Percentiles rank a stretch among this genome's conserved stretches.
These are phyloP conservation scores for Muschampia plurimacula DNA, from an alignment of 2,888 invertebrate genomes.

Conservation along the genomic window DNA sequence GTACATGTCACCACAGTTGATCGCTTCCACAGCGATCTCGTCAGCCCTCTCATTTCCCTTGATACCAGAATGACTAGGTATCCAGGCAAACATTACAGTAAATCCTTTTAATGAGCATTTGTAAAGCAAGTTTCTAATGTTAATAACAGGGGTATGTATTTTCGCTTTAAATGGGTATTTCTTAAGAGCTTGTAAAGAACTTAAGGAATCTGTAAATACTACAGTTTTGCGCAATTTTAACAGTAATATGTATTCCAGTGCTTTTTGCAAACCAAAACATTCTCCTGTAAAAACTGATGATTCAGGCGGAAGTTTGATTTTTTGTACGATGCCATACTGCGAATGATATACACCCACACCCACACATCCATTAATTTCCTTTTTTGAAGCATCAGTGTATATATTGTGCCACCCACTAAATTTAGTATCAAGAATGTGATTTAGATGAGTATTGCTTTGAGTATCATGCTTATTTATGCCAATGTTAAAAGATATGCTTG, in stretches of 20 bases:
- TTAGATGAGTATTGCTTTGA: background rate
- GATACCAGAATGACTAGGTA: background rate
- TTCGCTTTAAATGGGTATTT: background rate
- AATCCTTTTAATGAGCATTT: background rate
- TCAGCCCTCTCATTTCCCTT: background rate
- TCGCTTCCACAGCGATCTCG: too few species aligned
- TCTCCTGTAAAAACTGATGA: background rate
- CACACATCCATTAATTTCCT: background rate
- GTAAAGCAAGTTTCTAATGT: background rate
- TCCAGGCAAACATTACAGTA: background rate
- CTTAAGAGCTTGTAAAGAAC: background rate
- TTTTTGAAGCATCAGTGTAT: background rate
- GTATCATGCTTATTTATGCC: background rate
- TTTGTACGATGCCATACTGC: slow-evolving; percentile 2
- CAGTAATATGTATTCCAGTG: background rate
- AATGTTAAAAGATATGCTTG: background rate
- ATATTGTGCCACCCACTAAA: background rate
- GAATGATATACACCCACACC: background rate
- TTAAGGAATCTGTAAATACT: background rate
- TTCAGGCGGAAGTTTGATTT: background rate
- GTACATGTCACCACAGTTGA: too few species aligned
- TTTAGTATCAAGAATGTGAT: background rate
- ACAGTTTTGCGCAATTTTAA: background rate
- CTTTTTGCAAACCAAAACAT: background rate
- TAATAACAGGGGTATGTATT: background rate